phyloP scores from a whole-genome alignment of 2,888 invertebrate genomes.

The Hirudinaria manillensis region DNA sequence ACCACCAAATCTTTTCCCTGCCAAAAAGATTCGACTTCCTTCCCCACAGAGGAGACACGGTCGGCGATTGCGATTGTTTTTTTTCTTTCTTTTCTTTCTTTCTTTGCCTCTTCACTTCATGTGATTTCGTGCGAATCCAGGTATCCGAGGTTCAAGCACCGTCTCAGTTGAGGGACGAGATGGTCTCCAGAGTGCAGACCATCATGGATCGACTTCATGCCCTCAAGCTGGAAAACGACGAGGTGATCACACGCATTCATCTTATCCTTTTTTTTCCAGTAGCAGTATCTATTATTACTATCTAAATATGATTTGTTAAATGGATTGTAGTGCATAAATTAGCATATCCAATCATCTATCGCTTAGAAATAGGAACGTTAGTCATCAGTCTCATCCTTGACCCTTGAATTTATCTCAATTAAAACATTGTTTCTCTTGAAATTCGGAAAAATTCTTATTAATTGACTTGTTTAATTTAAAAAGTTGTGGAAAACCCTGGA shows the following conservation, averaged over 20 bases:
- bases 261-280: neutral
- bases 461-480: no score
- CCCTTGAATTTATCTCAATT: no score
- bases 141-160: constrained; percentile 65
- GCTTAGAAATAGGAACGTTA: neutral
- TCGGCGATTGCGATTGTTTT: constrained; percentile 48
- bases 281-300: no score
- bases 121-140: constrained; percentile 41
- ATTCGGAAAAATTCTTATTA: no score
- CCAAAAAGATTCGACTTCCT: constrained; percentile 81
- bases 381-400: no score
- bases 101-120: neutral
- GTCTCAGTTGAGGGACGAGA: constrained; percentile 70
- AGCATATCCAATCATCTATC: neutral
- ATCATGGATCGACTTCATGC: constrained; percentile 73
- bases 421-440: no score
- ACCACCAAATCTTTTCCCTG: constrained; percentile 77
- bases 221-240: constrained; percentile 81
- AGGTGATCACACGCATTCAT: constrained; percentile 56
- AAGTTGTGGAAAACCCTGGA: constrained; percentile 85
- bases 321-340: no score
- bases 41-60: constrained; percentile 69
- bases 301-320: no score
- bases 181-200: constrained; percentile 72
- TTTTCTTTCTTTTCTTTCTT: neutral